phyloP scores from a whole-genome alignment of 2,888 invertebrate species.

The Caenorhabditis becei region DNA sequence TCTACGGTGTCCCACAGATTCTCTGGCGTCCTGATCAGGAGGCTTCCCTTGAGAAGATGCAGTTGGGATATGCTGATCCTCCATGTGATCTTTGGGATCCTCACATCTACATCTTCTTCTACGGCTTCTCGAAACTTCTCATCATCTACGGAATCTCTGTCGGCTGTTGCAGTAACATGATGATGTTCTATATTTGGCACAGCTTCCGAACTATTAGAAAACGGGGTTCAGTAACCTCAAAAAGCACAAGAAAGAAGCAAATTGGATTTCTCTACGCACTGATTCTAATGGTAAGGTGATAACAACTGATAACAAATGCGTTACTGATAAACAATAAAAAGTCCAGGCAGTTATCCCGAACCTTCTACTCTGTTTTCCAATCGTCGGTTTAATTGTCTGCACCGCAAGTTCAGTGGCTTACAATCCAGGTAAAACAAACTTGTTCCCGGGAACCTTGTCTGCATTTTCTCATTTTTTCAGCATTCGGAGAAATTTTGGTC shows the following conservation, averaged over 20 bases:
- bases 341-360: conserved; percentile 32
- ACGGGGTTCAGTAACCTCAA: conserved; percentile 1
- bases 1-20: conserved; percentile 26
- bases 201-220: conserved; percentile 20
- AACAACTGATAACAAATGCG: background rate
- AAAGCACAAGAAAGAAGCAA: conserved; percentile 18
- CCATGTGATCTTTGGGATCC: conserved; percentile 44
- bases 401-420: background rate
- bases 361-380: conserved; percentile 7
- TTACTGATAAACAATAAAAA: background rate
- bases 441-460: background rate
- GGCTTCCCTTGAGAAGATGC: background rate
- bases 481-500: conserved; percentile 10
- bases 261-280: conserved; percentile 39
- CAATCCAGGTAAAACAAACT: conserved; percentile 13
- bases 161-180: background rate
- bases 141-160: background rate
- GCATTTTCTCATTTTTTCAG: background rate
- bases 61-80: background rate
- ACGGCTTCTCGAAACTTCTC: background rate
- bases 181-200: conserved; percentile 20
- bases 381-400: conserved; percentile 5
- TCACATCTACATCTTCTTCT: conserved; percentile 19
- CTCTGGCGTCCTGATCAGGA: background rate
- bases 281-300: conserved; percentile 22